These are phyloP conservation scores for Phalacrocorax pelagicus DNA, from an alignment of 2,113 vertebrate species.

Conservation along the genomic window DNA sequence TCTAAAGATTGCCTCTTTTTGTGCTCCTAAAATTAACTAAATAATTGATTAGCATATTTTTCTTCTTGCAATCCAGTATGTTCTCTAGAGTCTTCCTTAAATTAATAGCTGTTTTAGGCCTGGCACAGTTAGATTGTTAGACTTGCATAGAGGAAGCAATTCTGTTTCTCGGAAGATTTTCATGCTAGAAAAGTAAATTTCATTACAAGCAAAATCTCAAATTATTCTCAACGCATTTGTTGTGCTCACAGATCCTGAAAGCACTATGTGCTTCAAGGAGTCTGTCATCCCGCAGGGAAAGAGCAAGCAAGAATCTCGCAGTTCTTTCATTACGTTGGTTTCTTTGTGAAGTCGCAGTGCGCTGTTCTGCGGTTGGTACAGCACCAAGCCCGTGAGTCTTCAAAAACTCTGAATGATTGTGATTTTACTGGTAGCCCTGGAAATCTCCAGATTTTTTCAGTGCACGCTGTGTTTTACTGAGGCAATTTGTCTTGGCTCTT, in stretches of 20 bases:
- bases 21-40: neutral
- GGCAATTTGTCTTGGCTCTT: neutral
- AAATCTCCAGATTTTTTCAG: neutral
- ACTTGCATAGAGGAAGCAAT: neutral
- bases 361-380: neutral
- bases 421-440: neutral
- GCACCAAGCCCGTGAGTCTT: neutral
- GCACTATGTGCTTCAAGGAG: neutral
- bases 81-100: neutral
- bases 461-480: neutral
- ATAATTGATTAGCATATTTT: neutral
- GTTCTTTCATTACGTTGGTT: rapidly evolving
- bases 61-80: neutral
- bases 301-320: neutral
- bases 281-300: neutral
- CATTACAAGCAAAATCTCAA: neutral
- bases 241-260: neutral
- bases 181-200: neutral
- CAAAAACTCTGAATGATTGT: neutral
- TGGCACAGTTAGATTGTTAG: neutral
- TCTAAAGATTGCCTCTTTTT: neutral
- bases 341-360: neutral
- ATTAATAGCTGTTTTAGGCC: neutral
- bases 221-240: neutral
- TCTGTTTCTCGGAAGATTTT: constrained; percentile 1